A percentile compares a stretch with the other conserved stretches of the same genome.
Conservation (phyloP, 2,797 vertebrate species). For the Vipera ursinii region DNA sequence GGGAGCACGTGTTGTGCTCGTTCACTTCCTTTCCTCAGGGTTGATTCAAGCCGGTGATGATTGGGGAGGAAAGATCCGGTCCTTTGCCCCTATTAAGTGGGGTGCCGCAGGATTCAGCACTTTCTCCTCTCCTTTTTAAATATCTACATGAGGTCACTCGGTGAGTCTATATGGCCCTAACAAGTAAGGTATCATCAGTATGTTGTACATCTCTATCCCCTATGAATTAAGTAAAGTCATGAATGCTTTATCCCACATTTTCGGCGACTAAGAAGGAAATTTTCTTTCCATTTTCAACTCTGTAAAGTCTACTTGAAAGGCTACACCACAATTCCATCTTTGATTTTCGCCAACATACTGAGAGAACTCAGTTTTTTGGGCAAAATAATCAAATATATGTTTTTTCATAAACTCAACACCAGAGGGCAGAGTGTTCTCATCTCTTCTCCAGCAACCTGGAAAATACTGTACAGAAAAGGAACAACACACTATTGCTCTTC, state of each 20-base stretch:
- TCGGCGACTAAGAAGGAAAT: neutral
- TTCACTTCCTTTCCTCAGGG: neutral
- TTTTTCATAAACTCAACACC: neutral
- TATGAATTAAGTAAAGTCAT: neutral
- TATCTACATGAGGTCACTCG: neutral
- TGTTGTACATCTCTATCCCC: neutral
- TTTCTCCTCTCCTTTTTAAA: neutral
- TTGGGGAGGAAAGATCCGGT: neutral
- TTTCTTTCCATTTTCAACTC: neutral
- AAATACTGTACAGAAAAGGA: neutral
- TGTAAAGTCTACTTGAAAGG: neutral
- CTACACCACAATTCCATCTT: neutral
- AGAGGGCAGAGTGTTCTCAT: neutral
- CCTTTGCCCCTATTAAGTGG: neutral
- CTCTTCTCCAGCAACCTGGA: neutral
- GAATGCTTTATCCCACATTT: neutral
- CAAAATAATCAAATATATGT: neutral
- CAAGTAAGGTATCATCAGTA: neutral
- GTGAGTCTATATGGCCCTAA: neutral
- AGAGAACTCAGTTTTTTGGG: neutral
- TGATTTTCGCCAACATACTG: neutral
- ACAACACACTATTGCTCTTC: neutral
- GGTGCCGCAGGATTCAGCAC: neutral
- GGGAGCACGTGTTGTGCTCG: neutral
- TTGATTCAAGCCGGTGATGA: neutral